Evolutionary conservation across 1,140 invertebrate species (phyloP).

Genomic region (Oryctes rhinoceros): DNA sequence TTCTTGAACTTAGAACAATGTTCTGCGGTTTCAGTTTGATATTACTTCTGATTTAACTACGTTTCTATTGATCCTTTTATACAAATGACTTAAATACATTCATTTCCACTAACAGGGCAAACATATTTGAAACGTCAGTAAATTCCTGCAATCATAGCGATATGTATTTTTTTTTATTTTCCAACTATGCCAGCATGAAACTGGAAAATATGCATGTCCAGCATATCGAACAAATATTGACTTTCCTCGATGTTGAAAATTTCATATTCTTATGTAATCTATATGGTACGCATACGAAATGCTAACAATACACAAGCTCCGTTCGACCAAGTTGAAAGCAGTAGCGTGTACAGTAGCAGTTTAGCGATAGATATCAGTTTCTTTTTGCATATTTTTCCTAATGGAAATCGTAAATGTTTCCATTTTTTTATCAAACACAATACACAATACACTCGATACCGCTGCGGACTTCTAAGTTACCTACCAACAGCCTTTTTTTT

Average conservation of each 20-base stretch:
- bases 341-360: slow-evolving; percentile 8
- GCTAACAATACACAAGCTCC: not conserved
- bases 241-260: not conserved
- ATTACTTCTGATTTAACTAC: too few relatives aligned
- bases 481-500: not conserved
- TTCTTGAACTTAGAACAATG: too few relatives aligned
- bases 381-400: slow-evolving; percentile 35
- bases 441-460: not conserved
- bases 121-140: too few relatives aligned
- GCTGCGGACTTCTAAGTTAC: too few relatives aligned
- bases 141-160: too few relatives aligned
- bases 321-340: not conserved
- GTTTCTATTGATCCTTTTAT: too few relatives aligned
- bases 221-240: slow-evolving; percentile 1
- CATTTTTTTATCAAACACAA: slow-evolving; percentile 24
- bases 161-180: too few relatives aligned
- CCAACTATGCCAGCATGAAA: too few relatives aligned
- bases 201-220: not conserved
- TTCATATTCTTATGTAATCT: not conserved
- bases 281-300: not conserved
- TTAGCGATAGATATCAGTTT: slow-evolving; percentile 27
- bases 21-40: too few relatives aligned
- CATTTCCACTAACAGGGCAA: too few relatives aligned
- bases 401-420: slow-evolving; percentile 34
- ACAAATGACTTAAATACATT: too few relatives aligned